Evolutionary conservation across 2,797 vertebrate genomes (phyloP), one percentile per base, ranked within the genome.

Genomic region (Liasis olivaceus): DNA sequence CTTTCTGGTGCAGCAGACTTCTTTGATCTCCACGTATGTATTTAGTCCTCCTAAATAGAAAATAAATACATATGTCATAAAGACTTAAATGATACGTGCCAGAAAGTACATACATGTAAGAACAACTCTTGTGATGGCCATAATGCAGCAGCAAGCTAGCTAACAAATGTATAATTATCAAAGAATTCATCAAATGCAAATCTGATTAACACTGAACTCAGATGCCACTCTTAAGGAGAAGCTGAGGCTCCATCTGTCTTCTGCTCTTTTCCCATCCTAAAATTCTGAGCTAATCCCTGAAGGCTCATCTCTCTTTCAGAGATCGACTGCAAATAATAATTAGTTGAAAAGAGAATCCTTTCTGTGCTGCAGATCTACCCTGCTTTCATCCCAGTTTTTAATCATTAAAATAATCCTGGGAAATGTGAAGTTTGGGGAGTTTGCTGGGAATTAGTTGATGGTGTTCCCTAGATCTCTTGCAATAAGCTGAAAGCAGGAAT

Each of bases 161-260:
- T 66, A 86, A 36, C 47, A 66, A 36, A 86, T 86, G 15, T 66
- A 36, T 91, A 51, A 36, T 86, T 91, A 54, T 63, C 59, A 58
- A 54, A 86, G 60, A 84, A 24, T 91, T 91, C 62, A 66, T 91
- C 84, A 85, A 8, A 63, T 60, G 47, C 81, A 84, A 36, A 66
- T 64, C n/a, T 54, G 56, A 91, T 86, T 86, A 86, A 86, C 51
- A 20, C 17, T 91, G 85, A 86, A 86, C 56, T 51, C 84, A 86
- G 86, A 91, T 85, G 62, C 81, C n/a, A 64, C 2, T 56, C 47
- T 91, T 84, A 86, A 91, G 90, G 90, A 86, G 47, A 91, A 66
- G 84, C 84, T 66, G 62, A 86, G 84, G 51, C 62, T 26, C 31
- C 62, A 86, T 86, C 51, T 91, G 89, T 60, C 36, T 90, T 59